Evolutionary conservation across 2,888 invertebrate genomes (phyloP).

Genomic region (Bombyx huttoni): DNA sequence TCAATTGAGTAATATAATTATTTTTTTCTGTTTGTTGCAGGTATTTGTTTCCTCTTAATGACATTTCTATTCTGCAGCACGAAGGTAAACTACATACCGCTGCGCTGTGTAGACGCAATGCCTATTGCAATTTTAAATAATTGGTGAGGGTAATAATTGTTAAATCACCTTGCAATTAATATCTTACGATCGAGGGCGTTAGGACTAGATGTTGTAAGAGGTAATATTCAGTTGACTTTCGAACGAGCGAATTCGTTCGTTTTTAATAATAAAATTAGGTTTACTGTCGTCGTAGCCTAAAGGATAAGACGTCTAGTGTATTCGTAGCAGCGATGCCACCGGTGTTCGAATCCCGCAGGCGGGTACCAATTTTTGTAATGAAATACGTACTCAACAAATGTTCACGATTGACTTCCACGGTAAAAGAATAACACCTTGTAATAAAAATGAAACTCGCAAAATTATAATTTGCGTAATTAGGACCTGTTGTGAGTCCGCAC

Average conservation of each 20-base stretch:
- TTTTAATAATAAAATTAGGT: constrained; percentile 25
- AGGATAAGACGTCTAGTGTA: too few relatives aligned
- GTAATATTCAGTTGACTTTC: neutral
- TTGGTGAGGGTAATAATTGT: constrained; percentile 3
- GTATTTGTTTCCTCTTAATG: constrained; percentile 6
- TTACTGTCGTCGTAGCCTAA: too few relatives aligned
- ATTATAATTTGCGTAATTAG: too few relatives aligned
- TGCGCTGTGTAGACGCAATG: neutral
- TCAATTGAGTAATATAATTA: constrained; percentile 2
- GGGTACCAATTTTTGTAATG: too few relatives aligned
- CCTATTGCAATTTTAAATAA: neutral
- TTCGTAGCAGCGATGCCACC: too few relatives aligned
- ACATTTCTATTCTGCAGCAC: neutral
- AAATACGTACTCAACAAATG: too few relatives aligned
- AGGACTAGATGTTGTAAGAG: constrained; percentile 8
- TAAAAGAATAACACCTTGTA: too few relatives aligned
- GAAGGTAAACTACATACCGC: neutral
- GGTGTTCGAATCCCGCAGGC: too few relatives aligned
- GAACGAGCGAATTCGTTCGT: constrained; percentile 13
- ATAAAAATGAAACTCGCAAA: too few relatives aligned
- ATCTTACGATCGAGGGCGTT: constrained; percentile 10
- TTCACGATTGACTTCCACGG: too few relatives aligned
- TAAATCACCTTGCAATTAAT: constrained; percentile 5
- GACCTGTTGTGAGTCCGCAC: too few relatives aligned
- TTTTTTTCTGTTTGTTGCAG: constrained; percentile 11